Evolutionary conservation across 2,888 invertebrate species (phyloP).

Genomic region (Orchestes rusci): DNA sequence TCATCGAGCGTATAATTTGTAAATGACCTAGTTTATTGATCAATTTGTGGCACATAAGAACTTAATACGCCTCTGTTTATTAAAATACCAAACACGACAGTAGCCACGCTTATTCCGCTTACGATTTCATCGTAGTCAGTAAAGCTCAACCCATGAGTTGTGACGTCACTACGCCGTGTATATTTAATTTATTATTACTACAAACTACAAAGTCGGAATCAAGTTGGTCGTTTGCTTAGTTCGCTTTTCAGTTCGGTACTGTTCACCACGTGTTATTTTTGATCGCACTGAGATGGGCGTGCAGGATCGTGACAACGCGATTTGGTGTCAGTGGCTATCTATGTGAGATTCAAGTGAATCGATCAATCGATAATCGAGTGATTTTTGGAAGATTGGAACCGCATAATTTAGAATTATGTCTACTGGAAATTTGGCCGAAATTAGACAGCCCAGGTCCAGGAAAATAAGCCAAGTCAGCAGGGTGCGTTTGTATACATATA

Average conservation of each 20-base stretch:
- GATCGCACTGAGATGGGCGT: constrained; percentile 18
- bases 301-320: constrained; percentile 3
- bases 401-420: constrained; percentile 28
- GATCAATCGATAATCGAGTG: too few species aligned
- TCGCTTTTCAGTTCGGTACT: too few species aligned
- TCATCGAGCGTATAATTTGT: too few species aligned
- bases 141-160: too few species aligned
- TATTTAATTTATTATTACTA: constrained; percentile 35
- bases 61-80: too few species aligned
- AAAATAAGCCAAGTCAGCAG: constrained; percentile 39
- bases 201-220: too few species aligned
- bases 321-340: constrained; percentile 3
- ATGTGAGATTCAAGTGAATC: not conserved
- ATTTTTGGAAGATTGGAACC: constrained; percentile 1
- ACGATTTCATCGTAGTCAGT: too few species aligned
- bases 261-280: constrained; percentile 24
- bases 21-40: too few species aligned
- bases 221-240: too few species aligned
- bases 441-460: constrained; percentile 41
- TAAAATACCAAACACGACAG: too few species aligned
- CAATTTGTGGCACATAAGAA: too few species aligned
- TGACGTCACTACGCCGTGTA: constrained; percentile 31
- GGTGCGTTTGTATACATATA: constrained; percentile 36
- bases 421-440: constrained; percentile 27
- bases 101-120: too few species aligned